These are phyloP conservation scores for Procambarus clarkii DNA, from an alignment of 1,140 invertebrate genomes.

Conservation along the genomic window DNA sequence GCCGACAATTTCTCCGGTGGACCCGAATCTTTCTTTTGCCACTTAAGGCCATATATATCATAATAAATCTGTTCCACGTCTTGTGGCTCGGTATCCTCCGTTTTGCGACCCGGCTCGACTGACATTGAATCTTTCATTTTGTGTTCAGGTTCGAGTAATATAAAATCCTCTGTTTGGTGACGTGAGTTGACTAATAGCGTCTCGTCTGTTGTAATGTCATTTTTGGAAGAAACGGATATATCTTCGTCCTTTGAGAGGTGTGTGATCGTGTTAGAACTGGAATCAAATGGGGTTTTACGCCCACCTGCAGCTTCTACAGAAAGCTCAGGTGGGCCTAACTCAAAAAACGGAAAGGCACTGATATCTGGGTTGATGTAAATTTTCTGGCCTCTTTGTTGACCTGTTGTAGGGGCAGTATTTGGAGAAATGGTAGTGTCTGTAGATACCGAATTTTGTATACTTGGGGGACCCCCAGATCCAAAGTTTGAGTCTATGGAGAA, in stretches of 20 bases:
- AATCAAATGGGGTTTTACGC: conserved; percentile 1
- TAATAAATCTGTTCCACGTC: conserved; percentile 34
- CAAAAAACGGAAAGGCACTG: conserved; percentile 30
- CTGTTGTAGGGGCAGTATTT: background rate
- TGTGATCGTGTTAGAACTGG: background rate
- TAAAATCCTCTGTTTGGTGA: background rate
- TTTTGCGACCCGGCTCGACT: background rate
- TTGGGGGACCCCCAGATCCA: background rate
- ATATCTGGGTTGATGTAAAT: background rate
- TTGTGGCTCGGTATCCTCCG: conserved; percentile 1
- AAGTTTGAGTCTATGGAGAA: background rate
- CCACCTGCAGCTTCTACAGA: conserved; percentile 30
- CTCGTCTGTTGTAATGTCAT: background rate
- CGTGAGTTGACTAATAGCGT: background rate
- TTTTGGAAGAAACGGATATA: background rate
- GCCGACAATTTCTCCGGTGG: background rate
- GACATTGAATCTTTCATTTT: background rate
- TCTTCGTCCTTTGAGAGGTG: background rate
- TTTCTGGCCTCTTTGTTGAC: background rate
- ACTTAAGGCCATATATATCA: conserved; percentile 45
- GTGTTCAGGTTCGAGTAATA: no score
- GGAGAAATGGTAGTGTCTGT: background rate
- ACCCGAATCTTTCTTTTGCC: background rate
- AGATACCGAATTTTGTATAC: background rate
- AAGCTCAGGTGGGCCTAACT: conserved; percentile 51